Conservation (phyloP, 1,140 invertebrate species). For the Dendroctonus ponderosae region DNA sequence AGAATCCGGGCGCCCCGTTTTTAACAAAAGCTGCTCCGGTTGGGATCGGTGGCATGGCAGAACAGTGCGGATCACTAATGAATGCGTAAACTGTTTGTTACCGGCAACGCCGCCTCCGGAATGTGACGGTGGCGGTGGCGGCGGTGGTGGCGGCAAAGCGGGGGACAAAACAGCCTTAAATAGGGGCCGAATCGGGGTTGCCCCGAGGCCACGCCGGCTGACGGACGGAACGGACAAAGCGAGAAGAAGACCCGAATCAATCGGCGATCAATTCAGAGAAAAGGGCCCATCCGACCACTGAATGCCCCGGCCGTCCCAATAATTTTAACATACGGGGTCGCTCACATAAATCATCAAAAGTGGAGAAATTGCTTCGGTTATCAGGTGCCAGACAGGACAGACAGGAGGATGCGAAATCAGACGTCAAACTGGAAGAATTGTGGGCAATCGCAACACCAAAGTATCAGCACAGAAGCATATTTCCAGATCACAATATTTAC, state of each 20-base stretch:
- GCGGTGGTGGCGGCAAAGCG: background rate
- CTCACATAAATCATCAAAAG: too few relatives aligned
- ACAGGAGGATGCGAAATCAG: too few relatives aligned
- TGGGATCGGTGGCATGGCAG: constrained; percentile 17
- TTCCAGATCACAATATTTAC: too few relatives aligned
- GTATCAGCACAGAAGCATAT: too few relatives aligned
- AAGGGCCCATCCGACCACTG: background rate
- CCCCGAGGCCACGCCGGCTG: constrained; percentile 26
- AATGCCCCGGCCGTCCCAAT: too few relatives aligned
- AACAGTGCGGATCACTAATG: constrained; percentile 46
- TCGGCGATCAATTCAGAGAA: constrained; percentile 22
- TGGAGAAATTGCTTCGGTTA: too few relatives aligned
- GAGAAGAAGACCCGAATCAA: constrained; percentile 27
- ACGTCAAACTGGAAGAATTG: too few relatives aligned
- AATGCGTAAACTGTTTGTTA: constrained; percentile 50
- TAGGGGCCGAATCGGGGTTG: constrained; percentile 25
- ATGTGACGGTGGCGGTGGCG: constrained; percentile 45
- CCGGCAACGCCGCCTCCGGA: constrained; percentile 47
- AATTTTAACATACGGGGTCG: too few relatives aligned
- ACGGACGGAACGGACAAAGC: constrained; percentile 23
- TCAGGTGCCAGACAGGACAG: too few relatives aligned
- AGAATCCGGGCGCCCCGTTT: constrained; percentile 1
- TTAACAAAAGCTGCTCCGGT: constrained; percentile 10
- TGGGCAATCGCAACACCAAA: too few relatives aligned
- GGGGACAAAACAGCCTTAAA: constrained; percentile 29